These are phyloP conservation scores for Idaea aversata DNA, from an alignment of 2,888 invertebrate genomes.

Conservation along the genomic window DNA sequence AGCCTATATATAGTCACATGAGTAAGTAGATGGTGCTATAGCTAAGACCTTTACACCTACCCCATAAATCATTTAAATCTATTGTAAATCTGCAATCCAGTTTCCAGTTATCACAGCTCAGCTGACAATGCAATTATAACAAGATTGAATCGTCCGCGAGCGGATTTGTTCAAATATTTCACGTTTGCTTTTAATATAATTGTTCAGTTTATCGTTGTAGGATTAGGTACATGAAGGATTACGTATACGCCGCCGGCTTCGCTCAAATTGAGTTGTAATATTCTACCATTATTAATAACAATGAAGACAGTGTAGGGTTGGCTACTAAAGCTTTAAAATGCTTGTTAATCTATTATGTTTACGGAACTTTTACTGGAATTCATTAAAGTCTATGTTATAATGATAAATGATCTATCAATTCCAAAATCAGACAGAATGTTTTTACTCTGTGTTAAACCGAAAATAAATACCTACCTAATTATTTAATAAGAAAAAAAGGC, in stretches of 20 bases:
- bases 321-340: slow-evolving; percentile 7
- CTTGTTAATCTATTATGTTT: too few relatives aligned
- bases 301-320: slow-evolving; percentile 52
- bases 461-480: too few relatives aligned
- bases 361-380: too few relatives aligned
- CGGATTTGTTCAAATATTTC: slow-evolving; percentile 64
- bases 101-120: slow-evolving; percentile 35
- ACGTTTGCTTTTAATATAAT: slow-evolving; percentile 77
- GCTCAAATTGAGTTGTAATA: slow-evolving; percentile 79
- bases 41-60: too few relatives aligned
- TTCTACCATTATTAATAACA: slow-evolving; percentile 74
- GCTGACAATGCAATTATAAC: slow-evolving; percentile 64
- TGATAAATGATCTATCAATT: too few relatives aligned
- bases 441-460: too few relatives aligned
- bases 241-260: slow-evolving; percentile 52
- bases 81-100: slow-evolving; percentile 19
- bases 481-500: too few relatives aligned
- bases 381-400: too few relatives aligned
- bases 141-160: slow-evolving; percentile 57
- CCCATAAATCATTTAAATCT: not conserved
- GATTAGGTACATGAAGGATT: slow-evolving; percentile 57
- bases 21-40: too few relatives aligned
- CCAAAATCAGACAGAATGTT: too few relatives aligned
- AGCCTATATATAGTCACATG: too few relatives aligned
- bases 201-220: slow-evolving; percentile 68